Conservation (phyloP, 2,888 invertebrate species). For the Xanthorhoe spadicearia region DNA sequence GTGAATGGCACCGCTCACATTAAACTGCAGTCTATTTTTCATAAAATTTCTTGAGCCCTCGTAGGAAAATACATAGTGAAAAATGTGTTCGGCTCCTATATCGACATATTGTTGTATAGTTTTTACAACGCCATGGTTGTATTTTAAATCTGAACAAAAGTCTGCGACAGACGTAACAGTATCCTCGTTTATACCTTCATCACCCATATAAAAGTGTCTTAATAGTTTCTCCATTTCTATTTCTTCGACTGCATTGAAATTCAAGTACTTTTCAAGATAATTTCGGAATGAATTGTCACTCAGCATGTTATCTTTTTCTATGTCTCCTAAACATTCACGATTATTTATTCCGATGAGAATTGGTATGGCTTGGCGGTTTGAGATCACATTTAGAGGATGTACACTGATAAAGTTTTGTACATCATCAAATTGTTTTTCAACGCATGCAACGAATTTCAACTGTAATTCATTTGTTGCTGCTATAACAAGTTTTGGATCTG, state of each 20-base stretch:
- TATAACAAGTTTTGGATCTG: slow-evolving; percentile 53
- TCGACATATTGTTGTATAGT: slow-evolving; percentile 54
- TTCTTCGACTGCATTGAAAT: slow-evolving; percentile 46
- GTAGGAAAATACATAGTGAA: slow-evolving; percentile 63
- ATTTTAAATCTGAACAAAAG: slow-evolving; percentile 59
- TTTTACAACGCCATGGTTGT: slow-evolving; percentile 50
- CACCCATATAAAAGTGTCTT: slow-evolving; percentile 63
- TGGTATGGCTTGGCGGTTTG: slow-evolving; percentile 45
- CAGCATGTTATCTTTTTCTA: slow-evolving; percentile 27
- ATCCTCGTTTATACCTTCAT: slow-evolving; percentile 47
- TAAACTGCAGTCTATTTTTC: slow-evolving; percentile 50
- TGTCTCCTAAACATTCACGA: slow-evolving; percentile 45
- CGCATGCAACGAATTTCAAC: slow-evolving; percentile 51
- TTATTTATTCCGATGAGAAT: slow-evolving; percentile 55
- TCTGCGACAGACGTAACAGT: slow-evolving; percentile 45
- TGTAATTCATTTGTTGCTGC: slow-evolving; percentile 48
- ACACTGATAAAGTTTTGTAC: slow-evolving; percentile 52
- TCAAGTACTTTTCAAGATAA: slow-evolving; percentile 44
- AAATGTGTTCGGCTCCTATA: slow-evolving; percentile 51
- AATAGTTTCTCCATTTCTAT: slow-evolving; percentile 49
- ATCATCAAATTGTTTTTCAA: slow-evolving; percentile 54
- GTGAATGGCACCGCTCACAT: slow-evolving; percentile 51
- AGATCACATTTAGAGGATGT: slow-evolving; percentile 49
- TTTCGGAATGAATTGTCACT: slow-evolving; percentile 41
- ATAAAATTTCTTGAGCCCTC: slow-evolving; percentile 58